Evolutionary conservation across 2,888 invertebrate species (phyloP).

Genomic region (Hedya salicella): DNA sequence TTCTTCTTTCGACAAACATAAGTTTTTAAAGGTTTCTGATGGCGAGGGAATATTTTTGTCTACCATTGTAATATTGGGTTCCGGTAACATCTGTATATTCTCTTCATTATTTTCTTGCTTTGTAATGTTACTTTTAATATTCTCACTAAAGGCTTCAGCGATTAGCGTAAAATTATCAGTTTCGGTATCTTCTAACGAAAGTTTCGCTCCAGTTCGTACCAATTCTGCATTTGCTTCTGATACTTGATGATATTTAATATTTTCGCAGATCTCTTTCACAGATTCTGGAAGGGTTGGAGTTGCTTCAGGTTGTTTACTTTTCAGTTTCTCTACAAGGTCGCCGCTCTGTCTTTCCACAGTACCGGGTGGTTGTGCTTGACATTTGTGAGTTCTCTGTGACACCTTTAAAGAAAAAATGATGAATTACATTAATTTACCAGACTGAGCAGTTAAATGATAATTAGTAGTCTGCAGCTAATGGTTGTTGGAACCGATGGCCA

Average conservation of each 20-base stretch:
- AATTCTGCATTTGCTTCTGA: conserved; percentile 77
- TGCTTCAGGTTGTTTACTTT: conserved; percentile 66
- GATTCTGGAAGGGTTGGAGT: conserved; percentile 41
- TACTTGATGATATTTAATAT: conserved; percentile 59
- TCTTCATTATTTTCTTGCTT: conserved; percentile 57
- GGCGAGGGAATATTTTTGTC: conserved; percentile 87
- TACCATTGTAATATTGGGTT: conserved; percentile 56
- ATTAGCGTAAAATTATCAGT: conserved; percentile 74
- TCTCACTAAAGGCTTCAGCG: conserved; percentile 59
- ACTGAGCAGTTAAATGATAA: too few relatives aligned
- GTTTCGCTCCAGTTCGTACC: conserved; percentile 75
- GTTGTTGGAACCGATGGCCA: too few relatives aligned
- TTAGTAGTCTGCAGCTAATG: too few relatives aligned
- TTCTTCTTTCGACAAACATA: conserved; percentile 84
- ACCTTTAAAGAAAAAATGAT: conserved; percentile 77
- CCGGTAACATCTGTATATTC: conserved; percentile 55
- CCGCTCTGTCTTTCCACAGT: conserved; percentile 80
- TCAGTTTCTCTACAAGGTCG: conserved; percentile 80
- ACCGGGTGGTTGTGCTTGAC: conserved; percentile 86
- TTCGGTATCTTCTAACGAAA: conserved; percentile 80
- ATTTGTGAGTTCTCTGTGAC: conserved; percentile 93
- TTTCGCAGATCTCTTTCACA: conserved; percentile 43
- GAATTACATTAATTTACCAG: too few relatives aligned
- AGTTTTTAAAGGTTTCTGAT: conserved; percentile 87
- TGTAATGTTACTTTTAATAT: conserved; percentile 44